Evolutionary conservation across 1,140 invertebrate species (phyloP).

Genomic region (Eufriesea mexicana): DNA sequence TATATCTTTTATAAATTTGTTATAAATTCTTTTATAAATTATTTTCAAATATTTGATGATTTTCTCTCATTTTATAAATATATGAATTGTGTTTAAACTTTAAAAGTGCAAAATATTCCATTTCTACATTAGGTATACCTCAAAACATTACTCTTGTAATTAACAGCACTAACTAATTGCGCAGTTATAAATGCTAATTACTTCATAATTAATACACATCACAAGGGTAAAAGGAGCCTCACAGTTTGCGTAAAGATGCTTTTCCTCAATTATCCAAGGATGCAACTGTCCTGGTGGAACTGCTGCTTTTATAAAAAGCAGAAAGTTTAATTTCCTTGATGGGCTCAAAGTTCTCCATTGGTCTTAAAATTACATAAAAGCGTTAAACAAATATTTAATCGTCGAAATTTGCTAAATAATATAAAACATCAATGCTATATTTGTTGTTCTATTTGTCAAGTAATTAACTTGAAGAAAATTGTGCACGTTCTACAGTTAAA

Average conservation of each 20-base stretch:
- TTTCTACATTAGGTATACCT: background rate
- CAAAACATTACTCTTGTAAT: background rate
- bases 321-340: background rate
- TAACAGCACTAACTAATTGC: background rate
- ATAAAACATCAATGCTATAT: background rate
- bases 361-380: background rate
- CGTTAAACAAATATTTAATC: background rate
- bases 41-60: background rate
- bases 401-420: background rate
- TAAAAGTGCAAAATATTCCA: background rate
- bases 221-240: background rate
- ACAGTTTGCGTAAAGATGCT: constrained; percentile 23
- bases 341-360: background rate
- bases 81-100: background rate
- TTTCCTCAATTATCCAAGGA: constrained; percentile 12
- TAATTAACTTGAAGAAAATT: too few relatives aligned
- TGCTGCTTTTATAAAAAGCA: constrained; percentile 15
- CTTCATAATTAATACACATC: background rate
- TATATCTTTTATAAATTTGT: background rate
- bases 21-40: background rate
- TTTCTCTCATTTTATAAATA: background rate
- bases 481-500: too few relatives aligned
- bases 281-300: background rate
- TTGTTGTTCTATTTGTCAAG: background rate
- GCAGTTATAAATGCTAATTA: background rate